Evolutionary conservation across 1,140 invertebrate species (phyloP), one percentile per base, ranked within the genome.

Genomic region (Diuraphis noxia): DNA sequence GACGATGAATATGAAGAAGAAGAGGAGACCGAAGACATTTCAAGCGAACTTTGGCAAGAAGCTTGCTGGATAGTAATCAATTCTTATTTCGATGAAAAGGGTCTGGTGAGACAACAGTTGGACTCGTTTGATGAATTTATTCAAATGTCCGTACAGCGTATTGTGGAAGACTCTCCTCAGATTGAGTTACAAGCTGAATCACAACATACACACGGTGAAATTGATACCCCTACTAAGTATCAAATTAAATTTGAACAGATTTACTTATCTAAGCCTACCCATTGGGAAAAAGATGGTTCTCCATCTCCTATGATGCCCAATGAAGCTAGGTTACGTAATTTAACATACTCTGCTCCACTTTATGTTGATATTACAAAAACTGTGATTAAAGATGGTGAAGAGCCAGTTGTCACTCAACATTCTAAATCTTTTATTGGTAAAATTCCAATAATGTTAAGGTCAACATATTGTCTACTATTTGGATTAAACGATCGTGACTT

Each of bases 41-140:
- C 98, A 25, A 96, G 97, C 30, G 98, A 99, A 93, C 94, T 99
- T 91, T 99, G 98, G 98, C 98, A 99, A 94, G 99, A 99, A 95
- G 99, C 99, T n/a, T 99, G 98, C 93, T 99, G 99, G 99, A 99
- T 99, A 94, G 98, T 99, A 79, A 99, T 99, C 93, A 99, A 98
- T 93, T 98, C 99, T 6, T 99, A 99, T 94, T 99, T 99, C 94
- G 99, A 99, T 94, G 99, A 99, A 94, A 99, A 99, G 95, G 99
- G 98, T 94, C 95, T 99, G 81, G 99, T 99, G n/a, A 95, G 99
- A 87, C 99, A 99, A 93, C 99, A 99, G 93, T 94, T 99, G 92
- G 99, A 99, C 93, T 99, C 98, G 93, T 99, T 99, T 94, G 99
- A 99, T 95, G 99, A 99, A 95, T 99, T 99, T 93, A 99, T 99